Conservation (phyloP, 2,888 invertebrate genomes). For the Chydorus sphaericus region DNA sequence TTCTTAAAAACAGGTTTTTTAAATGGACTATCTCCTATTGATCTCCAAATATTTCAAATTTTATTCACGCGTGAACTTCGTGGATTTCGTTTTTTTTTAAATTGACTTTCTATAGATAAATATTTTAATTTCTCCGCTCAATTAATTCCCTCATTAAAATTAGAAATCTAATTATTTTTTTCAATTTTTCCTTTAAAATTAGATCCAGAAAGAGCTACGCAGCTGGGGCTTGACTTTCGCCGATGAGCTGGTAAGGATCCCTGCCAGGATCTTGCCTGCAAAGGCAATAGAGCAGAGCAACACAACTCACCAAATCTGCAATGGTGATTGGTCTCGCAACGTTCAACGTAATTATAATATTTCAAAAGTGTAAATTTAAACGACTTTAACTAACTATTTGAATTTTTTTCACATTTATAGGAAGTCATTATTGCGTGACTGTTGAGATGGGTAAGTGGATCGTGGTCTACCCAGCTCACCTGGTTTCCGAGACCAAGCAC, state of each 20-base stretch:
- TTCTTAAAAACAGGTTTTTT: too few relatives aligned
- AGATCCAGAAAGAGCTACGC: not conserved
- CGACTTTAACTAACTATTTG: not conserved
- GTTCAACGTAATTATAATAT: not conserved
- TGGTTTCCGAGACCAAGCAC: too few relatives aligned
- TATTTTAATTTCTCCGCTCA: too few relatives aligned
- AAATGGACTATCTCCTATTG: too few relatives aligned
- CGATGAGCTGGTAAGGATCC: not conserved
- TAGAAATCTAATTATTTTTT: too few relatives aligned
- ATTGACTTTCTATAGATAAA: too few relatives aligned
- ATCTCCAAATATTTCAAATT: too few relatives aligned
- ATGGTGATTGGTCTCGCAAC: not conserved
- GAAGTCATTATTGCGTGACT: not conserved
- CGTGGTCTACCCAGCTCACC: constrained; percentile 16
- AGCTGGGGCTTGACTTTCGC: not conserved
- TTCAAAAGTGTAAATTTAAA: too few relatives aligned
- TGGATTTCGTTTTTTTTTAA: too few relatives aligned
- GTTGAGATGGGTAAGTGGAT: constrained; percentile 18
- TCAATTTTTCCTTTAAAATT: not conserved
- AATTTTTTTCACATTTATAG: not conserved
- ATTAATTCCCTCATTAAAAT: too few relatives aligned
- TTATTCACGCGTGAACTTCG: too few relatives aligned
- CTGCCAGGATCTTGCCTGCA: not conserved
- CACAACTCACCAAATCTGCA: not conserved
- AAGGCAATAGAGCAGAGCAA: not conserved